Conservation (phyloP, 2,888 invertebrate species). For the Gisinianus flammeolus region DNA sequence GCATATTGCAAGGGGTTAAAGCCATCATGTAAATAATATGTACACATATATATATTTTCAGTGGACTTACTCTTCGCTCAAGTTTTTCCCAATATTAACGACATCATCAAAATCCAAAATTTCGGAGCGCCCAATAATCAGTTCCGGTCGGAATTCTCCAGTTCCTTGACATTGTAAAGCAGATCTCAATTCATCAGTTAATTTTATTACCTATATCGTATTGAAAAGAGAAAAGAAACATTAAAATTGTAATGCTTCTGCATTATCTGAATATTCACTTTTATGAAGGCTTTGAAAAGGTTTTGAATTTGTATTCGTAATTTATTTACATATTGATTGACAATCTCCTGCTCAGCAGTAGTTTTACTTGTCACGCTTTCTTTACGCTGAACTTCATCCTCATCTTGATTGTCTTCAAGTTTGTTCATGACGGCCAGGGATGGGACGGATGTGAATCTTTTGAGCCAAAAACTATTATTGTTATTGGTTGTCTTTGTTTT, state of each 20-base stretch:
- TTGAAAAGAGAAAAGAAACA: background rate
- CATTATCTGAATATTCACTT: background rate
- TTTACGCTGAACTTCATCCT: slow-evolving; percentile 1
- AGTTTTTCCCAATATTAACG: slow-evolving; percentile 29
- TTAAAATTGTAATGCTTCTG: background rate
- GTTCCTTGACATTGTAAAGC: slow-evolving; percentile 29
- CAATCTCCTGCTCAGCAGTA: slow-evolving; percentile 34
- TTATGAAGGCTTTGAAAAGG: background rate
- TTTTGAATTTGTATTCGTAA: background rate
- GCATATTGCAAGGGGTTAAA: background rate
- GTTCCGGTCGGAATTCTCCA: slow-evolving; percentile 38
- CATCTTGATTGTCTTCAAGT: background rate
- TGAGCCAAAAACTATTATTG: slow-evolving; percentile 1
- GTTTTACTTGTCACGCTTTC: slow-evolving; percentile 13
- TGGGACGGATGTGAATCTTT: background rate
- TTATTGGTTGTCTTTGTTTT: no score
- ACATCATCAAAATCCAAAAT: slow-evolving; percentile 45
- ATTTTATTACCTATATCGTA: slow-evolving; percentile 14
- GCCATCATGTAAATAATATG: background rate
- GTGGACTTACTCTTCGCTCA: slow-evolving; percentile 28
- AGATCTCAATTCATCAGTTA: slow-evolving; percentile 31
- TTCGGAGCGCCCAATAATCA: slow-evolving; percentile 45
- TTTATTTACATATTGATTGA: slow-evolving; percentile 30
- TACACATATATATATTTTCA: background rate
- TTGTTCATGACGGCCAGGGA: slow-evolving; percentile 20